Evolutionary conservation across 2,113 vertebrate genomes (phyloP).

Genomic region (Hemicordylus capensis): DNA sequence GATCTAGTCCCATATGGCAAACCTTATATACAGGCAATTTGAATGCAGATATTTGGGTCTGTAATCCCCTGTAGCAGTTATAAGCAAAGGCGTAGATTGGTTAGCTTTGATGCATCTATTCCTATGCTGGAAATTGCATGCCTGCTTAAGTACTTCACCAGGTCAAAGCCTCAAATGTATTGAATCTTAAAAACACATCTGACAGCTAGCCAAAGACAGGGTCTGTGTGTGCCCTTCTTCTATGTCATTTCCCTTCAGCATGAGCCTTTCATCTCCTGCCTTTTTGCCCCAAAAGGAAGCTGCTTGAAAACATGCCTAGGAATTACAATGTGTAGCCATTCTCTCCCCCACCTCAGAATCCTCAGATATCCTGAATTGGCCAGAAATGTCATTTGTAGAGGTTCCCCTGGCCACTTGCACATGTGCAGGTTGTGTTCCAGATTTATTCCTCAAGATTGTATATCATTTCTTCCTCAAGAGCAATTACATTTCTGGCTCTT

Average conservation of each 20-base stretch:
- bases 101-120: conserved; percentile 9
- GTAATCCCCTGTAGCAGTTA: background rate
- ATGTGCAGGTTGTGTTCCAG: too few species aligned
- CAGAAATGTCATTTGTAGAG: background rate
- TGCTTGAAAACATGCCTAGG: background rate
- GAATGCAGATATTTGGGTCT: conserved; percentile 18
- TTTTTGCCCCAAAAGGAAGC: background rate
- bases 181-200: conserved; percentile 2
- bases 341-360: background rate
- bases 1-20: background rate
- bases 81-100: background rate
- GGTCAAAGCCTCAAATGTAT: background rate
- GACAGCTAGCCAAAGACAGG: background rate
- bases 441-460: background rate
- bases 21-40: background rate
- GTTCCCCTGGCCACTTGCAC: too few species aligned
- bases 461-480: background rate
- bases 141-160: conserved; percentile 10
- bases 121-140: background rate
- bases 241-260: background rate
- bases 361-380: background rate
- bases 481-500: background rate
- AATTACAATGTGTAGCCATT: background rate
- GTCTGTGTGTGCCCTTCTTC: background rate
- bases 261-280: background rate